phyloP scores from a whole-genome alignment of 2,797 vertebrate genomes.

The Pantherophis alleghaniensis region DNA sequence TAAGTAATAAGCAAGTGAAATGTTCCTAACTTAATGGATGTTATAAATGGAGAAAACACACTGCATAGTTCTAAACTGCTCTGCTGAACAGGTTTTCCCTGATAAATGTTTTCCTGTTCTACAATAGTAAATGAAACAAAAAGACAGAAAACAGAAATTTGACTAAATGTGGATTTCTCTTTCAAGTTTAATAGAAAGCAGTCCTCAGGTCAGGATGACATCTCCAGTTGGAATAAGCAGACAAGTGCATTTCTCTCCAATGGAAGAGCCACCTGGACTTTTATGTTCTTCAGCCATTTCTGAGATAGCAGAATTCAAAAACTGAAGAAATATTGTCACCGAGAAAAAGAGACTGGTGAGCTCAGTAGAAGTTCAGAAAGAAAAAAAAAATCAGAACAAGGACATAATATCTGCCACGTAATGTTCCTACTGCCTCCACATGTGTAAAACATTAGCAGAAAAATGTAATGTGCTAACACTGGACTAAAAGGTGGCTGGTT shows the following conservation, averaged over 20 bases:
- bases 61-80: background rate
- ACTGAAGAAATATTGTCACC: background rate
- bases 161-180: background rate
- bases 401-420: background rate
- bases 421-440: background rate
- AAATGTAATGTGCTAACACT: background rate
- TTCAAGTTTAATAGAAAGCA: background rate
- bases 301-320: background rate
- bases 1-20: background rate
- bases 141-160: background rate
- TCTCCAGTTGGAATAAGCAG: background rate
- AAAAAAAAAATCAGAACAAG: background rate
- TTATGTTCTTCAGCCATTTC: background rate
- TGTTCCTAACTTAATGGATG: background rate
- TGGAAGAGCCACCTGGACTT: background rate
- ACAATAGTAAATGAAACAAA: background rate
- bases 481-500: background rate
- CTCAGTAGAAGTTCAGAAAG: background rate
- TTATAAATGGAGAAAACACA: background rate
- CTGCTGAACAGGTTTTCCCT: background rate
- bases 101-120: background rate
- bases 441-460: background rate
- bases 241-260: background rate
- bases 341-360: background rate
- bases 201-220: background rate